Evolutionary conservation across 1,140 invertebrate species (phyloP).

Genomic region (Cotesia vestalis): DNA sequence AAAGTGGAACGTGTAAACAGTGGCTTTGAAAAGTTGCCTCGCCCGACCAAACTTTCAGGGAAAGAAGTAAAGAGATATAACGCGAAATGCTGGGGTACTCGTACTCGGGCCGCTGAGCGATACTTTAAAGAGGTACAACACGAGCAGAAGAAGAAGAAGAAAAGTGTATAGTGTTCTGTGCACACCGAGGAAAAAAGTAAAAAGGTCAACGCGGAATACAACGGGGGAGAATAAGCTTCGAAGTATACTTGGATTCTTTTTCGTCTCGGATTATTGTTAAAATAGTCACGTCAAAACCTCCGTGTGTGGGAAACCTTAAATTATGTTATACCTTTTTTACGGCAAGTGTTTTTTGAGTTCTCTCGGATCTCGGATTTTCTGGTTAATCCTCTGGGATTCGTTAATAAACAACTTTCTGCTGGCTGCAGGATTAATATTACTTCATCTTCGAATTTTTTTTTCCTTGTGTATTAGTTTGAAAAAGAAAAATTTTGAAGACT

Average conservation of each 20-base stretch:
- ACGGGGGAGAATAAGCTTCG: not conserved
- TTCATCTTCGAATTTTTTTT: too few relatives aligned
- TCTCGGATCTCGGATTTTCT: not conserved
- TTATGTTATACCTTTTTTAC: not conserved
- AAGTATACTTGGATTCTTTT: not conserved
- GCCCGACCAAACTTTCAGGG: constrained; percentile 3
- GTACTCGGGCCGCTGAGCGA: not conserved
- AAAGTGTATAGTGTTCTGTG: not conserved
- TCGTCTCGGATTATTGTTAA: not conserved
- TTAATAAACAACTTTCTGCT: too few relatives aligned
- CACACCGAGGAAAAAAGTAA: not conserved
- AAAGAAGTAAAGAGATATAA: constrained; percentile 15
- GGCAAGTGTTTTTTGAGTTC: not conserved
- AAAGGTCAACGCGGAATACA: not conserved
- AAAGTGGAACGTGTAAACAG: constrained; percentile 36
- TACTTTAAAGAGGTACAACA: constrained; percentile 19
- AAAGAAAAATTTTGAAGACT: too few relatives aligned
- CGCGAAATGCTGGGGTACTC: constrained; percentile 4
- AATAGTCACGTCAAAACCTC: constrained; percentile 18
- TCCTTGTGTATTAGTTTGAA: too few relatives aligned
- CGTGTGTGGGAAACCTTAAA: constrained; percentile 1
- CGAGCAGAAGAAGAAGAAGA: not conserved
- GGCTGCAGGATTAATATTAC: too few relatives aligned
- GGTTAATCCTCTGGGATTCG: not conserved
- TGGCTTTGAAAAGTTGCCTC: constrained; percentile 31